A percentile compares a stretch with the other conserved stretches of the same genome.
These are phyloP conservation scores for Boloria euphrosyne DNA, from an alignment of 2,888 invertebrate species.

Conservation along the genomic window DNA sequence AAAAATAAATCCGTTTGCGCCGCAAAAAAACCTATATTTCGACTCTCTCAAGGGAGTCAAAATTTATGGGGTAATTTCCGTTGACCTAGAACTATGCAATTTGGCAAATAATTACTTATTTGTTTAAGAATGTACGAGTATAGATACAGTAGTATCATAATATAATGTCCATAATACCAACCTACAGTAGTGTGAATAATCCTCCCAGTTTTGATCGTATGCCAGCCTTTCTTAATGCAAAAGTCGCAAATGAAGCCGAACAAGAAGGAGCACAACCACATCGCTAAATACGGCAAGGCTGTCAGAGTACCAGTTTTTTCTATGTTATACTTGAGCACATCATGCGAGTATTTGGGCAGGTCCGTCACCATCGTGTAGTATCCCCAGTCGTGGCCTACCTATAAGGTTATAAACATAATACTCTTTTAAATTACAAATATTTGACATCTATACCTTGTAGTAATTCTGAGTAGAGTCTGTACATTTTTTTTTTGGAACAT, in stretches of 20 bases:
- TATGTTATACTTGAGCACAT: constrained; percentile 84
- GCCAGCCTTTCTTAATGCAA: constrained; percentile 83
- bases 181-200: constrained; percentile 87
- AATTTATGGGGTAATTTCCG: no score
- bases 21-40: no score
- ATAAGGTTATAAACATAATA: constrained; percentile 28
- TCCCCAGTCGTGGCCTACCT: constrained; percentile 84
- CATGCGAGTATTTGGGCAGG: constrained; percentile 85
- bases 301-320: constrained; percentile 84
- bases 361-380: constrained; percentile 88
- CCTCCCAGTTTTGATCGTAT: constrained; percentile 83
- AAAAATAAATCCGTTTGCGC: no score
- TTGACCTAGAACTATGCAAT: no score
- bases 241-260: constrained; percentile 87
- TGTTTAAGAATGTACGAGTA: no score
- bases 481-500: no score
- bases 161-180: constrained; percentile 47
- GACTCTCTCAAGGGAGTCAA: no score
- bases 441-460: background rate
- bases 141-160: background rate
- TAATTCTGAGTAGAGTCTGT: no score
- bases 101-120: no score
- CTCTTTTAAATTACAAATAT: constrained; percentile 1
- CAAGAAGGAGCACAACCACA: constrained; percentile 84
- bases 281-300: constrained; percentile 85